Base-by-base conservation (phyloP, 2,113 vertebrate genomes). In the Apteryx owenii region DNA sequence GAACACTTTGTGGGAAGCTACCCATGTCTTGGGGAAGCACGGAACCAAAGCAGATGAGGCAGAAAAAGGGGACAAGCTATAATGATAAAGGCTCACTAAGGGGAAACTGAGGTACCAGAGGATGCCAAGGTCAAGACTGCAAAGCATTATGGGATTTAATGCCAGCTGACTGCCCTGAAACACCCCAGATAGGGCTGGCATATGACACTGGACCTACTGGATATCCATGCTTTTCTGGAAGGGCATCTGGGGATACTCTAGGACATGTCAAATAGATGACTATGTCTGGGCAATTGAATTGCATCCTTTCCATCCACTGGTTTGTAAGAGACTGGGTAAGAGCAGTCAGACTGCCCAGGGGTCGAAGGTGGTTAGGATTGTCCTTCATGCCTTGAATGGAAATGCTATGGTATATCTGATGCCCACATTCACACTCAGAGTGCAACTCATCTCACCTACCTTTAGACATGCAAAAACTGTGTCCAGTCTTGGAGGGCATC, bases 131-230 rank as follows among this genome's bases (percentile, higher is more conserved):
- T 9, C 22, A 79, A 42, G 6, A 48, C n/a, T 72, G 15, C 3
- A 21, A 38, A 87, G 3, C 2, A 58, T 62, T 75, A 9, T 14
- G 46, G 31, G 46, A 9, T 29, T 5, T 65, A 11, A 3, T 72
- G 38, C 6, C 22, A 28, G 15, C 21, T 78, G 46, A 46, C 22
- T 44, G 29, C 26, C 46, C 53, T 58, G 33, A 48, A 36, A 23
- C 29, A 5, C 48, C 28, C 3, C 3, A 2, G 5, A 4, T 11
- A 12, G 50, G 48, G 20, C 26, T 29, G 5, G 33, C n/a, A 28
- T 56, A 29, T 0, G 5, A 10, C 1, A 2, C 2, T 8, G 29
- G 26, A 44, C 26, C 9, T 50, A 1, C 10, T 56, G 44, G 16
- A 71, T 78, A 40, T 19, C 28, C 11, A 16, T 33, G 10, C 0